phyloP scores from a whole-genome alignment of 1,140 invertebrate genomes.

The Drosophila micromelanica region DNA sequence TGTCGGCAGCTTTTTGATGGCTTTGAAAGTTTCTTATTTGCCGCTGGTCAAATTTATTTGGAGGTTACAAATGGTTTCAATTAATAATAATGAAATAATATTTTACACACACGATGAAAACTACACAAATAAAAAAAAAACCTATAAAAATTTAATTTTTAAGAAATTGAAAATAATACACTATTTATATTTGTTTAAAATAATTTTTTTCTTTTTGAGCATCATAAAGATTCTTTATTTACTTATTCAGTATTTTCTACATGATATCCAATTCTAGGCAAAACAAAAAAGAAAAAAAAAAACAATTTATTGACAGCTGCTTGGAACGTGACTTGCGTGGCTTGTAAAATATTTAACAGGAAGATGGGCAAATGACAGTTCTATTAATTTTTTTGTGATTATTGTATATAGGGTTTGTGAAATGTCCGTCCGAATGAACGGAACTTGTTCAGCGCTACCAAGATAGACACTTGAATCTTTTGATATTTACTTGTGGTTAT shows the following conservation, averaged over 20 bases:
- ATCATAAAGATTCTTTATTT: not conserved
- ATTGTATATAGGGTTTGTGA: no score
- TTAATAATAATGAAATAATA: conserved; percentile 31
- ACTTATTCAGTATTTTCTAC: conserved; percentile 5
- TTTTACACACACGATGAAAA: not conserved
- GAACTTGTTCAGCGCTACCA: no score
- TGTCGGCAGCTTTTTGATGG: conserved; percentile 34
- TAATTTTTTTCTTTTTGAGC: not conserved
- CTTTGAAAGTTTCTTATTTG: conserved; percentile 34
- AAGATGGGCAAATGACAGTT: conserved; percentile 19
- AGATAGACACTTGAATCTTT: no score
- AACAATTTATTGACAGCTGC: conserved; percentile 15
- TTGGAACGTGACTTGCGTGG: conserved; percentile 22
- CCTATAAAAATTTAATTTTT: no score
- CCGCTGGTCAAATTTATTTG: conserved; percentile 16
- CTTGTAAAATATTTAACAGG: conserved; percentile 14
- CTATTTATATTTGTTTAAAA: not conserved
- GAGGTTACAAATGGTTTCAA: conserved; percentile 38
- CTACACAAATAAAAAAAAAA: not conserved
- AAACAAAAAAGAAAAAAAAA: not conserved
- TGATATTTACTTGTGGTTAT: no score
- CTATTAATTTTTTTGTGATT: conserved; percentile 1
- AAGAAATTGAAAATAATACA: not conserved
- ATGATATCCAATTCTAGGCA: conserved; percentile 11
- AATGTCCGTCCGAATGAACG: no score